A percentile compares a stretch with the other conserved stretches of the same genome.
Conservation (phyloP, 2,888 invertebrate species). For the Erynnis tages region DNA sequence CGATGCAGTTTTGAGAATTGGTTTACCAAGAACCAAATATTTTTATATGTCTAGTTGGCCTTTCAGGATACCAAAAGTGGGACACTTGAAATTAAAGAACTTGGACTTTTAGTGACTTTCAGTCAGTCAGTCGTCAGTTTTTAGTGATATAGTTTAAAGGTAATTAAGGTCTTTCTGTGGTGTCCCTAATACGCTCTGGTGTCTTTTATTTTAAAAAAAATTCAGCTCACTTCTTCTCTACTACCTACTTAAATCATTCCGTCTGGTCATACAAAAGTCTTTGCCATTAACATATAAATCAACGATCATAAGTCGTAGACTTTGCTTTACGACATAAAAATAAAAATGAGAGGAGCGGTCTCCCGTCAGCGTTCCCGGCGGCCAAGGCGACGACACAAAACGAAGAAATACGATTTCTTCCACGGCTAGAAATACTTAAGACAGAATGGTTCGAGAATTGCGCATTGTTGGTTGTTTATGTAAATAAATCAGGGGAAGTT, state of each 20-base stretch:
- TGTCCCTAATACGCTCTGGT: too few species aligned
- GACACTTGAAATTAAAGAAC: too few species aligned
- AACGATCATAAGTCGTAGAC: conserved; percentile 56
- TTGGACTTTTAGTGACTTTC: too few species aligned
- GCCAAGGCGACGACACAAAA: conserved; percentile 64
- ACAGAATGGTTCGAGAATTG: conserved; percentile 57
- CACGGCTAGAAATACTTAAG: conserved; percentile 61
- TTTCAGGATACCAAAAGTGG: too few species aligned
- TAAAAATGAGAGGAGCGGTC: conserved; percentile 52
- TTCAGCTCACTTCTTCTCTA: too few species aligned
- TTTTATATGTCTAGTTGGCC: too few species aligned
- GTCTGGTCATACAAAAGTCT: too few species aligned
- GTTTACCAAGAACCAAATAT: not conserved
- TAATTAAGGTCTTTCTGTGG: too few species aligned
- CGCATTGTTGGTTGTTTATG: conserved; percentile 51
- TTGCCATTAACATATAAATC: conserved; percentile 59
- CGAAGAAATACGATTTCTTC: conserved; percentile 62
- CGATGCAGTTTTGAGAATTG: conserved; percentile 18
- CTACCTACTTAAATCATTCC: too few species aligned
- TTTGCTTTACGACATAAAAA: conserved; percentile 59
- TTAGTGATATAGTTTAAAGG: too few species aligned
- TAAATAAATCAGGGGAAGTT: conserved; percentile 38
- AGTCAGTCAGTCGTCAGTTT: too few species aligned
- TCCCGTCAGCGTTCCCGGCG: conserved; percentile 55
- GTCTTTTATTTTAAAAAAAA: too few species aligned